Evolutionary conservation across 2,888 invertebrate species (phyloP), one percentile per base, ranked within the genome.

Genomic region (Agrilus mali): DNA sequence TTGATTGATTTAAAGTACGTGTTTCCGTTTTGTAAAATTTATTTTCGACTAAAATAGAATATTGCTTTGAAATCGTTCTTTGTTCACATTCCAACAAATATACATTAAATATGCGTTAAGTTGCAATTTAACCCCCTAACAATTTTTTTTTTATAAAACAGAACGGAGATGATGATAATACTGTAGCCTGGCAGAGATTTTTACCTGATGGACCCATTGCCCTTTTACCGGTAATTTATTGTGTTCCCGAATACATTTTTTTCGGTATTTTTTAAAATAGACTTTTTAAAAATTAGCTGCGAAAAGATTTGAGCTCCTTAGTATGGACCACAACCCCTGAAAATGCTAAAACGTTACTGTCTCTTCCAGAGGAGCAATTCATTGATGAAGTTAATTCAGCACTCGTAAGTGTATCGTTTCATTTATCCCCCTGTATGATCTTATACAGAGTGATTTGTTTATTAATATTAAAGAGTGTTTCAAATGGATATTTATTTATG

Each of bases 121-220:
- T 20, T 20, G 20, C 7, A 20, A 3, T 20, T 20, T 20, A 20
- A 20, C 20, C 1, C 4, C 20, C 20, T 6, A 20, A 12, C 33
- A 34, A n/a, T n/a, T 34, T 16, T 17, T 14, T 20, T 15, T 14
- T 36, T 38, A 43, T 41, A 15, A 22, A 38, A 12, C 46, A 60
- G 58, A 52, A 64, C 64, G 50, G 65, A 86, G 82, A 71, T 77
- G 72, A 73, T 12, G 79, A 80, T 42, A 96, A 96, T 66, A 74
- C 76, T 22, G 85, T 87, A 3, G 97, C 96, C 0, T 98, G 96
- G 96, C 97, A 98, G 65, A 75, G 95, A 50, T 96, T 96, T 69
- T 68, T 95, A 47, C 88, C 93, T 0, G 80, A 78, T 3, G 97
- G 97, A 1, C 94, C 96, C 0, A 74, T 98, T 17, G 97, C 97